Evolutionary conservation across 2,888 invertebrate species (phyloP), one percentile per base, ranked within the genome.

Genomic region (Cheilosia impressa): DNA sequence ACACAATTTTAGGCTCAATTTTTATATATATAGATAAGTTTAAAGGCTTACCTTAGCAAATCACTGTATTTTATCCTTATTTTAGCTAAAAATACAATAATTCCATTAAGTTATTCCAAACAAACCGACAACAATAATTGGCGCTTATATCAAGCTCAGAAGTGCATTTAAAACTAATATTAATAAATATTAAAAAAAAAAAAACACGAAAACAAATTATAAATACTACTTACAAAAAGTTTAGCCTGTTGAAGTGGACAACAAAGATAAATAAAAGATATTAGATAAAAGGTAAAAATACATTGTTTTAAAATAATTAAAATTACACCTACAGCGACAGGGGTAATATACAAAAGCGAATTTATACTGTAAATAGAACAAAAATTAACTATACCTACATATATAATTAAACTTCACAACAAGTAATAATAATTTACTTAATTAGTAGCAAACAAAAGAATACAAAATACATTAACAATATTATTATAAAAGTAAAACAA

Each of bases 101-200:
- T 53, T 55, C 9, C 9, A 22, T 65, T 55, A 2, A 41, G 4
- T 66, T 57, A 50, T 63, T 58, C 34, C 77, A 72, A 76, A 76
- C 57, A 72, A 88, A 89, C 85, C 88, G 90, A 91, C 89, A 91
- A 91, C 91, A 91, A 91, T 91, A 91, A 91, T 91, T 91, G 91
- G 91, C 91, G 91, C 91, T 91, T 91, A 91, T 89, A 82, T 73
- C 58, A 87, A 87, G 87, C 82, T 87, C 82, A 87, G 87, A 87
- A 87, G 87, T 87, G 87, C 87, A 87, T 87, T 87, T 77, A 38
- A 82, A 87, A 77, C 66, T 53, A 55, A 69, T 38, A 69, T 53
- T 41, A 52, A 50, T 52, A 62, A 63, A 66, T 19, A 58, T 22
- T 71, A 31, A 68, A 63, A 1, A 58, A 38, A 38, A 38, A 69